A percentile compares a stretch with the other conserved stretches of the same genome.
These are phyloP conservation scores for Tangara arthus DNA, from an alignment of 2,797 vertebrate genomes.

Conservation along the genomic window DNA sequence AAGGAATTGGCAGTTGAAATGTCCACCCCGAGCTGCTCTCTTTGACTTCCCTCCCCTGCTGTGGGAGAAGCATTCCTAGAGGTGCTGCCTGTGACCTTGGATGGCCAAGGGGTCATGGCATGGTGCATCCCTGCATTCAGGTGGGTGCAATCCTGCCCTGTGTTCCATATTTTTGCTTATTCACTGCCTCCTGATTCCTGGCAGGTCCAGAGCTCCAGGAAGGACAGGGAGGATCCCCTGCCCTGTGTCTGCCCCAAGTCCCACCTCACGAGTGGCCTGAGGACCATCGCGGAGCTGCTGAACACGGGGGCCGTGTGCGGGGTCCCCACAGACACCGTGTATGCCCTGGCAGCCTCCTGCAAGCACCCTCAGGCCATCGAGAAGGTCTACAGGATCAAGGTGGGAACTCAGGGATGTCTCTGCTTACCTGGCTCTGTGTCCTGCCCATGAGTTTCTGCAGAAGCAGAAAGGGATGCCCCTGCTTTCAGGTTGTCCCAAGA, in stretches of 20 bases:
- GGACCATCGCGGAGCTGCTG: slow-evolving; percentile 78
- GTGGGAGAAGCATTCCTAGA: neutral
- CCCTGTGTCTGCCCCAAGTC: slow-evolving; percentile 77
- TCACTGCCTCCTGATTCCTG: neutral
- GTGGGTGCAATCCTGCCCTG: neutral
- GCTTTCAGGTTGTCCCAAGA: neutral
- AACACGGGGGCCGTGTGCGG: slow-evolving; percentile 82
- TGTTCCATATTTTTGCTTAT: neutral
- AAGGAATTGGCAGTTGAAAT: neutral
- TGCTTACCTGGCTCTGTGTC: neutral
- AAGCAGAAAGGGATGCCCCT: neutral
- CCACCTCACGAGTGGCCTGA: slow-evolving; percentile 79
- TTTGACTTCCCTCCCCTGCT: neutral
- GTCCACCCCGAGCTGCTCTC: neutral
- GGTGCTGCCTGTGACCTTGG: neutral
- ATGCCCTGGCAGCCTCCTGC: slow-evolving; percentile 88
- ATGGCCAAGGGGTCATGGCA: fast-evolving
- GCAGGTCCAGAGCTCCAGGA: slow-evolving; percentile 24
- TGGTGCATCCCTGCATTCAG: fast-evolving
- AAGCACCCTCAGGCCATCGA: slow-evolving; percentile 86
- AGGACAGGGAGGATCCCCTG: neutral
- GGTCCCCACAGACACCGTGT: slow-evolving; percentile 88
- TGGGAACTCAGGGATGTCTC: neutral
- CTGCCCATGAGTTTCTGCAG: fast-evolving
- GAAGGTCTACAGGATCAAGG: slow-evolving; percentile 70